A percentile compares a stretch with the other conserved stretches of the same genome.
Evolutionary conservation across 2,113 vertebrate species (phyloP).

Genomic region (Phocoena sinus): DNA sequence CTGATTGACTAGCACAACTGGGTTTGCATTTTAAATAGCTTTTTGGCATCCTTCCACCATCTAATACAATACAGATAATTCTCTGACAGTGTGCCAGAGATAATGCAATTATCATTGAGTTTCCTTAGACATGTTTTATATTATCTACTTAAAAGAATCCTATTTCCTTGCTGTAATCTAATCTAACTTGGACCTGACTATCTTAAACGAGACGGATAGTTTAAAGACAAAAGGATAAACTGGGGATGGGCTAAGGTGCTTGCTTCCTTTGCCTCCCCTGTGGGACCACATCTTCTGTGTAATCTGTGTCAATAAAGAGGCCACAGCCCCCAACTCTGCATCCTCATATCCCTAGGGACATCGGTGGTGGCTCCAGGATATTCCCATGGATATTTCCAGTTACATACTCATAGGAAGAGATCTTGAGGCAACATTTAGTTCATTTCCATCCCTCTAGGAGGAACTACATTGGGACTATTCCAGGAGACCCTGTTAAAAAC

Average conservation of each 20-base stretch:
- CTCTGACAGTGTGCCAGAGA: slow-evolving; percentile 76
- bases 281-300: background rate
- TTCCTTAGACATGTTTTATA: slow-evolving; percentile 79
- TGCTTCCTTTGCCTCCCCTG: background rate
- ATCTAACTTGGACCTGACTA: slow-evolving; percentile 70
- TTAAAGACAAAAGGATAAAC: slow-evolving; percentile 67
- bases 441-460: background rate
- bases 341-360: background rate
- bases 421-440: background rate
- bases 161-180: slow-evolving; percentile 78
- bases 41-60: slow-evolving; percentile 74
- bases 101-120: slow-evolving; percentile 78
- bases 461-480: background rate
- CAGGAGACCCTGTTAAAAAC: background rate
- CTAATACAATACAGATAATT: slow-evolving; percentile 78
- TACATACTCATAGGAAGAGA: background rate
- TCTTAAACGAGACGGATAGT: slow-evolving; percentile 73
- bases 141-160: slow-evolving; percentile 82
- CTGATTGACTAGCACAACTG: slow-evolving; percentile 2
- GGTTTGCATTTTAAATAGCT: slow-evolving; percentile 61
- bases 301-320: background rate
- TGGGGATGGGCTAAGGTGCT: background rate
- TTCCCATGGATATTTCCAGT: background rate
- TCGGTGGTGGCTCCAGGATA: background rate
- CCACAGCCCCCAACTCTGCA: background rate